A percentile compares a stretch with the other conserved stretches of the same genome.
Evolutionary conservation across 2,113 vertebrate genomes (phyloP).

Genomic region (Hirundichthys speculiger): DNA sequence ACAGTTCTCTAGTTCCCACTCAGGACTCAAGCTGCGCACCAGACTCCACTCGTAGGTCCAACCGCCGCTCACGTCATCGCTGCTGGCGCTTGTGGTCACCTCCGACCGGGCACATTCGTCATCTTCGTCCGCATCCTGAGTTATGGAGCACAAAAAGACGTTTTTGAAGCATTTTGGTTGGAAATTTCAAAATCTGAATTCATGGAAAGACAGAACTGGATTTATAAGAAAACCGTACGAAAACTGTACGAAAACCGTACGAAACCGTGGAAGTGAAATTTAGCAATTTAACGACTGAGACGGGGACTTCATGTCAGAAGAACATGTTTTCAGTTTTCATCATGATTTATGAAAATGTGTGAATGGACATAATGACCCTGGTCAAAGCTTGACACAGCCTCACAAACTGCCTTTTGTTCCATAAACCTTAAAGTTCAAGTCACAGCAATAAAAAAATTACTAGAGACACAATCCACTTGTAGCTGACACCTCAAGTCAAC

Average conservation of each 20-base stretch:
- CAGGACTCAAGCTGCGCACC: conserved; percentile 74
- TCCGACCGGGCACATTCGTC: conserved; percentile 48
- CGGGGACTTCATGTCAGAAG: background rate
- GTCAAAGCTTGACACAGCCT: conserved; percentile 14
- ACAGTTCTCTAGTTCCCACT: conserved; percentile 79
- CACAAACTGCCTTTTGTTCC: background rate
- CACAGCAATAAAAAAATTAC: background rate
- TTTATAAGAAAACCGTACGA: too few species aligned
- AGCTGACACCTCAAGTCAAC: too few species aligned
- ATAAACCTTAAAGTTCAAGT: background rate
- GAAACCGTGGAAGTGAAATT: too few species aligned
- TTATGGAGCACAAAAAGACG: conserved; percentile 23
- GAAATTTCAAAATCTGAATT: background rate
- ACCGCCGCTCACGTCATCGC: conserved; percentile 58
- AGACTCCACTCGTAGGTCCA: conserved; percentile 73
- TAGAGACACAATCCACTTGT: too few species aligned
- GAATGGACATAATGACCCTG: background rate
- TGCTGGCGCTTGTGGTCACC: conserved; percentile 60
- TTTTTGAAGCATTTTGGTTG: too few species aligned
- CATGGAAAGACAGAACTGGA: background rate
- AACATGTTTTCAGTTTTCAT: background rate
- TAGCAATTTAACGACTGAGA: too few species aligned
- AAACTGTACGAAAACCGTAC: too few species aligned
- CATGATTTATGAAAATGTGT: background rate
- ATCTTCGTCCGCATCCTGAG: conserved; percentile 51